These are phyloP conservation scores for Phyto melanocephala DNA, from an alignment of 2,888 invertebrate species.

Conservation along the genomic window DNA sequence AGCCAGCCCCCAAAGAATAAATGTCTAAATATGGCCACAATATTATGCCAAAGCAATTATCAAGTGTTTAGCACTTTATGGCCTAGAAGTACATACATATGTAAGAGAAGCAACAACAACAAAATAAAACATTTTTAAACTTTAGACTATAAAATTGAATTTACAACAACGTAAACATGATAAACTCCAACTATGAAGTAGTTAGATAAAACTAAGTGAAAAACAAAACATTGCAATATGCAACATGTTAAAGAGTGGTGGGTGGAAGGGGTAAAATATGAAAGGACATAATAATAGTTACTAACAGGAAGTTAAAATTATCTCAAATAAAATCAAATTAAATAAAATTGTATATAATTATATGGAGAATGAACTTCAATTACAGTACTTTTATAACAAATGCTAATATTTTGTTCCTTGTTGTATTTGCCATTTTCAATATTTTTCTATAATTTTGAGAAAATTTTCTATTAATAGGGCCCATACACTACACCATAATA, in stretches of 20 bases:
- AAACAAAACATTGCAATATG: conserved; percentile 42
- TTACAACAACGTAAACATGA: conserved; percentile 63
- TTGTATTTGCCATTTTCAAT: not conserved
- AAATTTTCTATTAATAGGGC: no score
- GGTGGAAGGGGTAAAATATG: not conserved
- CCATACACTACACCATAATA: no score
- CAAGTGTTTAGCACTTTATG: conserved; percentile 62
- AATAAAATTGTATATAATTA: no score
- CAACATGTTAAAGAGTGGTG: conserved; percentile 34
- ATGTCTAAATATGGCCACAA: conserved; percentile 65
- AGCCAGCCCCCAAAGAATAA: conserved; percentile 40
- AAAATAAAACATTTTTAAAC: conserved; percentile 44
- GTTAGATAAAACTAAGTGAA: not conserved
- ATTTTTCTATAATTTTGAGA: no score
- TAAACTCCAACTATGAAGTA: conserved; percentile 29
- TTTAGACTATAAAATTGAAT: conserved; percentile 74
- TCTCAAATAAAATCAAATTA: not conserved
- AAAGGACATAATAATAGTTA: not conserved
- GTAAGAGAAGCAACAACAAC: not conserved
- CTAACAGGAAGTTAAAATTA: not conserved
- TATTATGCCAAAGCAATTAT: conserved; percentile 65
- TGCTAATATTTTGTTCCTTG: not conserved
- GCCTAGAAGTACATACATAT: conserved; percentile 39
- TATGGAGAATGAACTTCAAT: no score
- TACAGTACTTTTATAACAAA: not conserved